Evolutionary conservation across 2,113 vertebrate genomes (phyloP), one percentile per base, ranked within the genome.

Genomic region (Prolemur simus): DNA sequence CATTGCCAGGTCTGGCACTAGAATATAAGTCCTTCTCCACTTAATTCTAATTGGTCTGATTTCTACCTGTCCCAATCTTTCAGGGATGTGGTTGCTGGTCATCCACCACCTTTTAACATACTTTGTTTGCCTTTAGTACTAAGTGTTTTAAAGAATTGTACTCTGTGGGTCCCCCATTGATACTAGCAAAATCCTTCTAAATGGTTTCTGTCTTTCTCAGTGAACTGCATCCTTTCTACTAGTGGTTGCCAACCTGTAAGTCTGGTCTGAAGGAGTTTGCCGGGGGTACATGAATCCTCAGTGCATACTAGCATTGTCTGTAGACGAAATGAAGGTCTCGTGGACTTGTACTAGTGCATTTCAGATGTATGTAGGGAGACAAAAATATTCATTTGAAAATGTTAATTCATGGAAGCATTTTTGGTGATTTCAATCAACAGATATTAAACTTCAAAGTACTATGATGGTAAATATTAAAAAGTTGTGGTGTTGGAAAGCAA

Each of bases 91-190:
- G 45, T 56, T 58, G n/a, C 29, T 49, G 11, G 32, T 85, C 49
- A n/a, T n/a, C n/a, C n/a, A 7, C 20, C 63, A 25, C 42, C 23
- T 81, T 78, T 68, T 71, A 39, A 20, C 56, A 78, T 93, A 14
- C 17, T 83, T 13, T 74, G 34, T 39, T 91, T 97, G 29, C 49
- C 56, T 78, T 93, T 86, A 84, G 32, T 91, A 47, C 60, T 96
- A 42, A 89, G 37, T 45, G 14, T 77, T 56, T 71, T 68, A 39
- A 84, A 85, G 47, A 64, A 54, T 60, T 77, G 29, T 3, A 15
- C 11, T 74, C 45, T 64, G 7, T 73, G 34, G 11, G 8, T 88
- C 20, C 2, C 21, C 39, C n/a, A 39, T 2, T 77, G 78, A 17
- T 82, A 14, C 4, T 56, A 78, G 54, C 42, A 74, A 39, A 87